These are phyloP conservation scores for Eutolmus rufibarbis DNA, from an alignment of 2,888 invertebrate genomes.

Conservation along the genomic window DNA sequence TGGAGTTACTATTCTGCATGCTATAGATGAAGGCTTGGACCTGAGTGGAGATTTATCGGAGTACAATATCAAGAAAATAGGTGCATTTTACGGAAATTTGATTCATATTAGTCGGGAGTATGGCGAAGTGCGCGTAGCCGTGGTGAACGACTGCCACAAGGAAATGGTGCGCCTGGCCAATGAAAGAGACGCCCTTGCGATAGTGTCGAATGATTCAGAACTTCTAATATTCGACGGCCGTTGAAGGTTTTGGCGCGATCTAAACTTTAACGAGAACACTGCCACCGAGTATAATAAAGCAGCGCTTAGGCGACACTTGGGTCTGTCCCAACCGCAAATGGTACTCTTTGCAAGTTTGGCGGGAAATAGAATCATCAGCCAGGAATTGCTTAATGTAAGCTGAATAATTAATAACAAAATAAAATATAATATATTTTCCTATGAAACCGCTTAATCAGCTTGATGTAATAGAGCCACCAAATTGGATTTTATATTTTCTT, in stretches of 20 bases:
- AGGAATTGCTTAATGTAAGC: constrained; percentile 29
- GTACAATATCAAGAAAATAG: background rate
- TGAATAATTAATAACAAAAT: background rate
- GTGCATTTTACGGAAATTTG: constrained; percentile 5
- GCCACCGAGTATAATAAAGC: constrained; percentile 42
- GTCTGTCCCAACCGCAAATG: constrained; percentile 38
- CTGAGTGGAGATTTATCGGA: background rate
- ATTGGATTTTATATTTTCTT: too few relatives aligned
- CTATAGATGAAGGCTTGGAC: constrained; percentile 25
- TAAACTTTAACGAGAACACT: constrained; percentile 5
- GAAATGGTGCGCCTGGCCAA: constrained; percentile 46
- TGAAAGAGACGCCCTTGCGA: constrained; percentile 41
- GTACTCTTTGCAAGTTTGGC: constrained; percentile 42
- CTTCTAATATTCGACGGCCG: constrained; percentile 46
- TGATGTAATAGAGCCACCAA: too few relatives aligned
- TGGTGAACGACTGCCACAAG: constrained; percentile 43
- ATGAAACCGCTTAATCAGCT: too few relatives aligned
- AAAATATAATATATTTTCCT: too few relatives aligned
- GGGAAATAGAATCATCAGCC: constrained; percentile 44
- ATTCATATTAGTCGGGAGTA: background rate
- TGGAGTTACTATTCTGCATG: background rate
- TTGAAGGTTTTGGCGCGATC: constrained; percentile 38
- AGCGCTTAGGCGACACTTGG: constrained; percentile 29
- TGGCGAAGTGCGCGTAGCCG: constrained; percentile 1
- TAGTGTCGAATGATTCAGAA: constrained; percentile 46